A percentile compares a stretch with the other conserved stretches of the same genome.
These are phyloP conservation scores for Apostichopus leukothele DNA, from an alignment of 53 echinoderm and acorn worm genomes.

Conservation along the genomic window DNA sequence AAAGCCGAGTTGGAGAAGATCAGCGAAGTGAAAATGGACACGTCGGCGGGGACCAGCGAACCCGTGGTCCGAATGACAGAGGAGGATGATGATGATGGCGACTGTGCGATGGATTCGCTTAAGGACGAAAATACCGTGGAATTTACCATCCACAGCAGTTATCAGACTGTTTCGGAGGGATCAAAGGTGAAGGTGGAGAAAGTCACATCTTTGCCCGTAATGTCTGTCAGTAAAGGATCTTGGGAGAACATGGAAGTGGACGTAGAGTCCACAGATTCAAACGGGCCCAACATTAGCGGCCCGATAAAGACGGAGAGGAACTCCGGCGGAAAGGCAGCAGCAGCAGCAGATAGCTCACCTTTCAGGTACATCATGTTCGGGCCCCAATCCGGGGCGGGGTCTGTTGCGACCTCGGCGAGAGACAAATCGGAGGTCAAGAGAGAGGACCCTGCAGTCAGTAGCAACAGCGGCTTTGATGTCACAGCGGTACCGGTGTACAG, in stretches of 20 bases:
- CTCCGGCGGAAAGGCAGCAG: not conserved
- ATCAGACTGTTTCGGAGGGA: not conserved
- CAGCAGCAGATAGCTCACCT: conserved; percentile 9
- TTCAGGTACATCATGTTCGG: not conserved
- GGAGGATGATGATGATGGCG: not conserved
- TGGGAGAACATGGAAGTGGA: conserved; percentile 36
- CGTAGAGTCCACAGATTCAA: not conserved
- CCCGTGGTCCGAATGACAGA: not conserved
- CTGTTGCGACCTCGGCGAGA: not conserved
- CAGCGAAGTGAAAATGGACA: not conserved
- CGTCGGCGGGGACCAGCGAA: not conserved
- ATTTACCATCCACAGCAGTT: not conserved
- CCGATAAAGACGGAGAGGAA: not conserved
- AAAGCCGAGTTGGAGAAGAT: not conserved
- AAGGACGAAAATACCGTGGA: not conserved
- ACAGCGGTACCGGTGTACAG: conserved; percentile 44
- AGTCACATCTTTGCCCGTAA: conserved; percentile 1
- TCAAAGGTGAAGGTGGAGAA: conserved; percentile 17
- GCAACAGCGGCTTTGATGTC: conserved; percentile 1
- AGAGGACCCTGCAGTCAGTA: not conserved
- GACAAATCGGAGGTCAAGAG: not conserved
- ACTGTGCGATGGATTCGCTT: not conserved
- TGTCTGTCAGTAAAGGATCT: not conserved
- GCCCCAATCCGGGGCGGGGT: not conserved
- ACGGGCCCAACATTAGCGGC: not conserved